Base-by-base conservation (phyloP, 2,888 invertebrate species). In the Flexamia atlantica region DNA sequence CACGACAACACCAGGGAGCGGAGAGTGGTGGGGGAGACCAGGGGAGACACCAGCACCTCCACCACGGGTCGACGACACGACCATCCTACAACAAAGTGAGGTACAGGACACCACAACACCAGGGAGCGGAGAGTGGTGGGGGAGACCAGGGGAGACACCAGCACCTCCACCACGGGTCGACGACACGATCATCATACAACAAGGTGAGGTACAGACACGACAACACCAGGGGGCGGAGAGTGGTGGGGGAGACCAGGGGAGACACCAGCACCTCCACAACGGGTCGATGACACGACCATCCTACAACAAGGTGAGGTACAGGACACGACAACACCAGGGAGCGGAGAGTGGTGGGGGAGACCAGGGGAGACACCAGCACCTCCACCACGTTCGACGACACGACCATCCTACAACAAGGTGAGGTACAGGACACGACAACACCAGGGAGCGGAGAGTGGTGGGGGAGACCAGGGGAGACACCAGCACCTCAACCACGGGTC, bases 21-120 rank as follows among this genome's bases (percentile, higher is more conserved):
- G 25, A 79, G 64, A 14, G 64, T 25, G 12, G n/a, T 36, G 12
- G 25, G 32, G 12, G 32, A 14, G 17, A 42, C 36, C 25, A 74
- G 20, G 14, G 83, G 83, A 14, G 83, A 83, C 4, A 83, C 76
- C 3, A 40, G n/a, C 53, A 83, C 17, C 28, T 83, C 76, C 28
- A 83, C 83, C 17, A 36, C 28, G 17, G 53, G 32, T 57, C 23
- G 42, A 12, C 23, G 57, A n/a, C 83, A 83, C 32, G 50, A 9
- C 57, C 57, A 42, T 23, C 20, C 14, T 36, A 23, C 10, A 28
- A 1, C 5, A 28, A 32, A 23, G 60, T 60, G 50, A 36, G 40
- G 76, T 76, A 76, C 20, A 83, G 40, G 1, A n/a, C 83, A 80
- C 20, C 64, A 64, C 20, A 81, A 3, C 23, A 79, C 25, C 25